These are phyloP conservation scores for Platycercus adscitus DNA, from an alignment of 2,113 vertebrate species.

Conservation along the genomic window DNA sequence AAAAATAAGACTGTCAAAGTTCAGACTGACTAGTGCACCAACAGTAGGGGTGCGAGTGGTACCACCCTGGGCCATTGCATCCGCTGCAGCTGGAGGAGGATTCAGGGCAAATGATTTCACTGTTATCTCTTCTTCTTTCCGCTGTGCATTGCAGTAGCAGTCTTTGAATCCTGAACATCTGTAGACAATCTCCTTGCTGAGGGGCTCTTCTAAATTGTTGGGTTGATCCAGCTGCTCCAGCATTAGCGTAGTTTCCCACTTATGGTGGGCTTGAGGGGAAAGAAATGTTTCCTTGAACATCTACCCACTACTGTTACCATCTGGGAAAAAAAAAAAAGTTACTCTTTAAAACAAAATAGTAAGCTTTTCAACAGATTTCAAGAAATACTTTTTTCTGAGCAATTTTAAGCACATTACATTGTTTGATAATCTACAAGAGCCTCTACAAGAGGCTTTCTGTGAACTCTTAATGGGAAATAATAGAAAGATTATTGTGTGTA, in stretches of 20 bases:
- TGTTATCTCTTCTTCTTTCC: background rate
- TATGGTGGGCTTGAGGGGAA: rapidly evolving
- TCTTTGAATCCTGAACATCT: background rate
- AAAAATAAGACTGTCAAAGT: background rate
- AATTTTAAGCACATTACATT: background rate
- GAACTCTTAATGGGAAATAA: background rate
- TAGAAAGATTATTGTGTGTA: background rate
- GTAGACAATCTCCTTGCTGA: background rate
- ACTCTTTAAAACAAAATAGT: background rate
- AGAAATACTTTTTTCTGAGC: background rate
- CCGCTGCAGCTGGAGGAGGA: background rate
- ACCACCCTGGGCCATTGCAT: background rate
- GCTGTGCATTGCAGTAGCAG: background rate
- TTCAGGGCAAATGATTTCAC: background rate
- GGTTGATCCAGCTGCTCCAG: background rate
- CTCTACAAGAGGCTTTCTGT: background rate
- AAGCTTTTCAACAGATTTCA: background rate
- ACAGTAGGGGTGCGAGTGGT: rapidly evolving
- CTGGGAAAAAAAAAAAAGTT: background rate
- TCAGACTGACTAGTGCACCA: background rate
- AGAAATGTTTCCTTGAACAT: background rate
- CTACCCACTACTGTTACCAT: rapidly evolving
- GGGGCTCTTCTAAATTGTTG: background rate
- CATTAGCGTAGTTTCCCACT: background rate
- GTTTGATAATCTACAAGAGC: background rate